Conservation (phyloP, 2,113 vertebrate species). For the Gorsachius goisagi region DNA sequence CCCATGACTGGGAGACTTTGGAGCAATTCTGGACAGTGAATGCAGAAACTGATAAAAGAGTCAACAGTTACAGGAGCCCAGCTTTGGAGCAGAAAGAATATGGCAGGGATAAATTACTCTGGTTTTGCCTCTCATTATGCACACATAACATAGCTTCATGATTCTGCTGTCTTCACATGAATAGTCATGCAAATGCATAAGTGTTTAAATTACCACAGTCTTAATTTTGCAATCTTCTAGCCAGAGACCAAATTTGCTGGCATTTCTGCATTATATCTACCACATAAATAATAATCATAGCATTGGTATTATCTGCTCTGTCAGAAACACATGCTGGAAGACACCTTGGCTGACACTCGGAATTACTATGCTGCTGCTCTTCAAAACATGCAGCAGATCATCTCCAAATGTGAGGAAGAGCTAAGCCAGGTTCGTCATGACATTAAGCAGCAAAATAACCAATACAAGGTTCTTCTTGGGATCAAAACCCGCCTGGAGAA, state of each 20-base stretch:
- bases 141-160: neutral
- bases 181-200: neutral
- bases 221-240: neutral
- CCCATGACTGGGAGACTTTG: neutral
- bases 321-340: constrained; percentile 90
- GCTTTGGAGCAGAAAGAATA: neutral
- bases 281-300: neutral
- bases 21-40: neutral
- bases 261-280: neutral
- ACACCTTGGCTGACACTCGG: constrained; percentile 83
- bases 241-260: neutral
- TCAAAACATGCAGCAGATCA: constrained; percentile 80
- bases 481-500: constrained; percentile 95
- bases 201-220: neutral
- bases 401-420: constrained; percentile 84
- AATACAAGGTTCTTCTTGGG: constrained; percentile 89
- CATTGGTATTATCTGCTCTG: neutral
- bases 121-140: neutral
- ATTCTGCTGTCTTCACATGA: neutral
- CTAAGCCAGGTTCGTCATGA: constrained; percentile 81
- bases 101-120: neutral
- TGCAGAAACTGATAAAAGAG: neutral
- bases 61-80: neutral
- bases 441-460: constrained; percentile 84
- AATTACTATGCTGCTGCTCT: constrained; percentile 82